These are phyloP conservation scores for Scaptodrosophila latifasciaeformis DNA, from an alignment of 2,888 invertebrate species.

Conservation along the genomic window DNA sequence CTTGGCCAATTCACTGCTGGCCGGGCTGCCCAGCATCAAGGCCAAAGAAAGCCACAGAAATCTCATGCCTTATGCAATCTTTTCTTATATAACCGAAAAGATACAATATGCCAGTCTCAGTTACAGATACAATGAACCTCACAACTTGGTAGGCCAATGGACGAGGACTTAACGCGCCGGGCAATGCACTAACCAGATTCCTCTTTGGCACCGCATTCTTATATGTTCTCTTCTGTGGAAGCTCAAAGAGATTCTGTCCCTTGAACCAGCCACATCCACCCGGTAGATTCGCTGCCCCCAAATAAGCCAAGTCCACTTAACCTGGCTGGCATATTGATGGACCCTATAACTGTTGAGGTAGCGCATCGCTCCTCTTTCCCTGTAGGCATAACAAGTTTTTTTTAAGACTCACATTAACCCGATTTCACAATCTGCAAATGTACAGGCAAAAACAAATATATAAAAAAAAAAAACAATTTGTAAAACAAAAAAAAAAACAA, in stretches of 20 bases:
- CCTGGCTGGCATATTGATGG: too few relatives aligned
- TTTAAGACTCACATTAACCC: slow-evolving; percentile 62
- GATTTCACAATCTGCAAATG: slow-evolving; percentile 33
- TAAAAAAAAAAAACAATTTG: background rate
- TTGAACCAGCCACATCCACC: background rate
- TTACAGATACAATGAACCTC: background rate
- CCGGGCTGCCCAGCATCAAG: background rate
- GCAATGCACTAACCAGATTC: slow-evolving; percentile 16
- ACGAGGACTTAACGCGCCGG: slow-evolving; percentile 7
- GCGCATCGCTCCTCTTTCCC: slow-evolving; percentile 10
- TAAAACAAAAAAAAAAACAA: background rate
- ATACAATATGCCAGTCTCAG: background rate
- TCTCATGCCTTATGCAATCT: slow-evolving; percentile 21
- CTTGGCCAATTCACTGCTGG: background rate
- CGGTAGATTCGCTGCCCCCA: background rate
- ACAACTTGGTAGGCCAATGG: too few relatives aligned
- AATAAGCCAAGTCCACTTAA: too few relatives aligned
- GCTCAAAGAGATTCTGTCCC: too few relatives aligned
- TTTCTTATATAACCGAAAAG: background rate
- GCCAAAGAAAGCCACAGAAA: slow-evolving; percentile 12
- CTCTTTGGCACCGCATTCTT: slow-evolving; percentile 27
- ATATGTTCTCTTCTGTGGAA: slow-evolving; percentile 30
- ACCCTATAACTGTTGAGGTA: background rate
- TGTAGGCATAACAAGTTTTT: slow-evolving; percentile 54
- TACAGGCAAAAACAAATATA: background rate